These are phyloP conservation scores for Daktulosphaira vitifoliae DNA, from an alignment of 1,140 invertebrate genomes.

Conservation along the genomic window DNA sequence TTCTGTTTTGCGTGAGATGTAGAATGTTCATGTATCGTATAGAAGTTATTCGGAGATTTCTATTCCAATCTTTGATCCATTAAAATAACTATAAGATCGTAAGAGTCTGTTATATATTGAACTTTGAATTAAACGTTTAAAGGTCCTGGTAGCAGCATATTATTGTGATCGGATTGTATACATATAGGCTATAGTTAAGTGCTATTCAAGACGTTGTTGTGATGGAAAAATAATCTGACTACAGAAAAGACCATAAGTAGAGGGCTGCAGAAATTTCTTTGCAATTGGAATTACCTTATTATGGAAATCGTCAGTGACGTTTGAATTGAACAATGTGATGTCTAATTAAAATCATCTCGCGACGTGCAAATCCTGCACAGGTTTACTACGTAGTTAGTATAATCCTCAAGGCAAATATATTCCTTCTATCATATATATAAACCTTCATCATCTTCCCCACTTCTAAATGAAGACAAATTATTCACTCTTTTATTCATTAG, in stretches of 20 bases:
- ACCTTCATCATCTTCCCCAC: too few species aligned
- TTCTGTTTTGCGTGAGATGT: too few species aligned
- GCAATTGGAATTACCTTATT: background rate
- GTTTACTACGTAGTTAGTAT: background rate
- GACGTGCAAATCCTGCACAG: background rate
- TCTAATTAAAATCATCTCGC: constrained; percentile 29
- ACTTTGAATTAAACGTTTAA: too few species aligned
- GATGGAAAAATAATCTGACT: background rate
- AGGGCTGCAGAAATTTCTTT: background rate
- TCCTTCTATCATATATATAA: too few species aligned
- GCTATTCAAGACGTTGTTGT: constrained; percentile 9
- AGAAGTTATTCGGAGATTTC: too few species aligned
- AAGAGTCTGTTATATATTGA: too few species aligned
- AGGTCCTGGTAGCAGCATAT: background rate
- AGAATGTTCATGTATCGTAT: too few species aligned
- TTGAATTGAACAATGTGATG: constrained; percentile 29
- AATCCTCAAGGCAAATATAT: background rate
- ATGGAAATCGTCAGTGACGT: constrained; percentile 5
- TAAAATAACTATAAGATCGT: too few species aligned
- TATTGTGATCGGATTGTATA: background rate
- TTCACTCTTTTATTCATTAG: too few species aligned
- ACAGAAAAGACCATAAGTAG: background rate
- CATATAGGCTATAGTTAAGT: background rate
- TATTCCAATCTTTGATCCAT: too few species aligned
- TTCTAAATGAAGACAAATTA: too few species aligned